Evolutionary conservation across 1,140 invertebrate species (phyloP).

Genomic region (Eurytemora carolleeae): DNA sequence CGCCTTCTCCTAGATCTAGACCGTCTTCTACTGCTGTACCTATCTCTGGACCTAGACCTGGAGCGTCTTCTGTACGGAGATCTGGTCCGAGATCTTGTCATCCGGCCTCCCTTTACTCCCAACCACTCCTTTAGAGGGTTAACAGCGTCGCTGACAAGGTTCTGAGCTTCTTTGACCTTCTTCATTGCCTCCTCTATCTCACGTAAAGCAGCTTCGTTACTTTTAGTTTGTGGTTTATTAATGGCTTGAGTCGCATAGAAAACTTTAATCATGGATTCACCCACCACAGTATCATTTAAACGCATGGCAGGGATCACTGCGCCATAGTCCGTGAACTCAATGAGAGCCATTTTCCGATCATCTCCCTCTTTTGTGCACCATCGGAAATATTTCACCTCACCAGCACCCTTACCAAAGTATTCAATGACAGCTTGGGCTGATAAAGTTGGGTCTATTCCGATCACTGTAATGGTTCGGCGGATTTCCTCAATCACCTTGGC

Average conservation of each 20-base stretch:
- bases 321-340: slow-evolving; percentile 83
- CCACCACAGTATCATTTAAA: slow-evolving; percentile 47
- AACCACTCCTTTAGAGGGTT: slow-evolving; percentile 35
- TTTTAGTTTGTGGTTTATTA: slow-evolving; percentile 76
- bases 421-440: slow-evolving; percentile 54
- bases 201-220: slow-evolving; percentile 74
- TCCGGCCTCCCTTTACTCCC: neutral
- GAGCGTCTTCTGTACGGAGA: neutral
- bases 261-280: slow-evolving; percentile 35
- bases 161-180: slow-evolving; percentile 81
- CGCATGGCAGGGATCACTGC: slow-evolving; percentile 61
- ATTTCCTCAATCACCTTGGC: slow-evolving; percentile 87
- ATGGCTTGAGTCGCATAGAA: slow-evolving; percentile 77
- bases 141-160: slow-evolving; percentile 66
- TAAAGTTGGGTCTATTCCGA: slow-evolving; percentile 47
- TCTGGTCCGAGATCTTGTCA: neutral
- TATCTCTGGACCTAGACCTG: slow-evolving; percentile 5
- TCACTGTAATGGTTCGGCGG: slow-evolving; percentile 59
- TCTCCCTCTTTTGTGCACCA: slow-evolving; percentile 66
- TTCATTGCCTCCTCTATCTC: slow-evolving; percentile 96
- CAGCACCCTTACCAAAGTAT: slow-evolving; percentile 52
- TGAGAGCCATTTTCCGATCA: slow-evolving; percentile 50
- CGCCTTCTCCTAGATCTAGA: neutral
- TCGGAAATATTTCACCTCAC: slow-evolving; percentile 86
- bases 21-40: slow-evolving; percentile 3